phyloP scores from a whole-genome alignment of 2,888 invertebrate genomes.

The Orthosia gracilis region DNA sequence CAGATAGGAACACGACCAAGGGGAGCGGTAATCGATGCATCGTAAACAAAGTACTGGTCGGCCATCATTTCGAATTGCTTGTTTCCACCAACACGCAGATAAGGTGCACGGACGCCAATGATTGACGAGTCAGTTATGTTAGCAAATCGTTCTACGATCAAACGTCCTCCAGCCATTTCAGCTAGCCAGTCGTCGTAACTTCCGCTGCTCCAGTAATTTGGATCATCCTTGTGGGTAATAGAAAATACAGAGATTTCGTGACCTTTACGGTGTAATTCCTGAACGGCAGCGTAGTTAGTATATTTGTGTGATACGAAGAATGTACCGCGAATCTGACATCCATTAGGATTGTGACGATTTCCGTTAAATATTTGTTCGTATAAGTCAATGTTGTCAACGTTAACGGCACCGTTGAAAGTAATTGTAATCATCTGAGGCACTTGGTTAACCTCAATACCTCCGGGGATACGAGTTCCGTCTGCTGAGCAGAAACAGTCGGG shows the following conservation, averaged over 20 bases:
- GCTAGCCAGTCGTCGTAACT: slow-evolving; percentile 98
- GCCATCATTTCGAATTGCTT: slow-evolving; percentile 99
- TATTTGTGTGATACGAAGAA: slow-evolving; percentile 98
- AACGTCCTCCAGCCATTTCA: slow-evolving; percentile 97
- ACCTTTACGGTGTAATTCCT: slow-evolving; percentile 96
- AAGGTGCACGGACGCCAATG: slow-evolving; percentile 97
- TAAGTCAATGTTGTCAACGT: slow-evolving; percentile 97
- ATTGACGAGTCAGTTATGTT: slow-evolving; percentile 98
- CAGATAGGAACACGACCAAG: slow-evolving; percentile 97
- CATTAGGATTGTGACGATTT: slow-evolving; percentile 96
- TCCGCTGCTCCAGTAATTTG: slow-evolving; percentile 97
- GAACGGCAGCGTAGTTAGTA: slow-evolving; percentile 97
- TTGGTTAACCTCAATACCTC: slow-evolving; percentile 95
- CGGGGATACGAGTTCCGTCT: slow-evolving; percentile 97
- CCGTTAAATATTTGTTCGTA: slow-evolving; percentile 98
- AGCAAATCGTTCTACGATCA: slow-evolving; percentile 97
- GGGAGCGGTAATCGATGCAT: slow-evolving; percentile 98
- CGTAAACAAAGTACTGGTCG: slow-evolving; percentile 98
- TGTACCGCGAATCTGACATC: slow-evolving; percentile 96
- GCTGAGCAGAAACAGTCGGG: slow-evolving; percentile 98
- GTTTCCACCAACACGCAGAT: slow-evolving; percentile 97
- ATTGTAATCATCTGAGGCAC: slow-evolving; percentile 98
- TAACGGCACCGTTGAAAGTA: slow-evolving; percentile 98
- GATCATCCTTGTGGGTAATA: slow-evolving; percentile 97
- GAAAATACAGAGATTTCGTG: slow-evolving; percentile 98